Percentiles rank a stretch among this genome's conserved stretches.
Conservation (phyloP, 2,113 vertebrate genomes). For the Lanius collurio region DNA sequence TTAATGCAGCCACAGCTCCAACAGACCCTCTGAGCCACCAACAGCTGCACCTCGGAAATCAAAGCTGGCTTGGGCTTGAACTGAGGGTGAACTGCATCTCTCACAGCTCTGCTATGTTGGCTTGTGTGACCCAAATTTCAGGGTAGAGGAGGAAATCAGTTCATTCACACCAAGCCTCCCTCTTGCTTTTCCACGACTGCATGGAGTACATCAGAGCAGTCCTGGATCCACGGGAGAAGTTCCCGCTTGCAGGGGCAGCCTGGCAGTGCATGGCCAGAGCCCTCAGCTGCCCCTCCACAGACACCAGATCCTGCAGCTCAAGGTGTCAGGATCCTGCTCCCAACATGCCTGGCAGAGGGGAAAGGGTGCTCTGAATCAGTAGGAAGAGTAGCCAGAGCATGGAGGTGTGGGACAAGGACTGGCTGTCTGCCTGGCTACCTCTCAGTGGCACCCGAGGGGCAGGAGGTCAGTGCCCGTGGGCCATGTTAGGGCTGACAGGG, state of each 20-base stretch:
- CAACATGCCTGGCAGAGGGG: not conserved
- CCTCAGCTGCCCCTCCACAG: not conserved
- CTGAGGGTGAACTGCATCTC: not conserved
- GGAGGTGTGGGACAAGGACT: fast-evolving
- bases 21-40: not conserved
- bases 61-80: not conserved
- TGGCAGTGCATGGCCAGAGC: not conserved
- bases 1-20: not conserved
- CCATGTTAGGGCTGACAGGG: not conserved
- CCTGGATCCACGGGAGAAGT: not conserved
- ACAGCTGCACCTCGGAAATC: not conserved
- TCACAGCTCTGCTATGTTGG: not conserved
- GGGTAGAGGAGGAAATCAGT: not conserved
- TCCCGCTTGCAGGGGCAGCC: not conserved
- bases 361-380: not conserved
- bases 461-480: fast-evolving
- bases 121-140: slow-evolving; percentile 15
- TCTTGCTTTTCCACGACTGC: not conserved
- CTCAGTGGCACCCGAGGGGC: not conserved
- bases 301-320: not conserved
- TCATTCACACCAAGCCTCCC: slow-evolving; percentile 24
- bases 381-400: not conserved
- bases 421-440: not conserved
- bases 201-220: not conserved
- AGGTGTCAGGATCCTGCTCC: not conserved